Evolutionary conservation across 2,113 vertebrate genomes (phyloP).

Genomic region (Dinomys branickii): DNA sequence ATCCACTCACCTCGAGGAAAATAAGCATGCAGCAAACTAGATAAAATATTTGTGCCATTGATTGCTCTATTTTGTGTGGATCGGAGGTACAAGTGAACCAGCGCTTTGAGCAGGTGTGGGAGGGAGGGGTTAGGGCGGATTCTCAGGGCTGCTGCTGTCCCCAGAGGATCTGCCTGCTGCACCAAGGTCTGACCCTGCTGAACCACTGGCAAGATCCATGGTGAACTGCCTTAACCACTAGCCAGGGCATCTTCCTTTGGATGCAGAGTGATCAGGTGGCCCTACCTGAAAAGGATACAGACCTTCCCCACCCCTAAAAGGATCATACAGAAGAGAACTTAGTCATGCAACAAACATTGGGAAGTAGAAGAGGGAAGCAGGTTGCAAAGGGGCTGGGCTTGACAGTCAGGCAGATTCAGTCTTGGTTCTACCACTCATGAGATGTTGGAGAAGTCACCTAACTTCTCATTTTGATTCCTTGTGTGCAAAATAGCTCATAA

Average conservation of each 20-base stretch:
- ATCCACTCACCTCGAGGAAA: constrained; percentile 62
- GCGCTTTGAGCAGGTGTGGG: background rate
- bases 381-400: background rate
- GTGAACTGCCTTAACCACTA: background rate
- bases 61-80: background rate
- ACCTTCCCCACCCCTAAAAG: background rate
- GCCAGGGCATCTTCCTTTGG: background rate
- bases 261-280: background rate
- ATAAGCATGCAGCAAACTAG: constrained; percentile 48
- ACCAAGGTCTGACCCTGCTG: background rate
- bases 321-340: background rate
- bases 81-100: background rate
- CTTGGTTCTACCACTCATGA: background rate
- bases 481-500: accelerated
- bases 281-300: background rate
- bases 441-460: background rate
- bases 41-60: constrained; percentile 67
- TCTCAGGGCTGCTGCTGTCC: background rate
- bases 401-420: background rate
- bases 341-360: background rate
- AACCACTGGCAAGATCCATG: background rate
- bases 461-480: background rate
- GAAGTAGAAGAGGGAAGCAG: background rate
- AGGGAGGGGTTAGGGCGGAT: background rate
- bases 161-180: background rate